These are phyloP conservation scores for Mylabris phalerata DNA, from an alignment of 1,140 invertebrate species.

Conservation along the genomic window DNA sequence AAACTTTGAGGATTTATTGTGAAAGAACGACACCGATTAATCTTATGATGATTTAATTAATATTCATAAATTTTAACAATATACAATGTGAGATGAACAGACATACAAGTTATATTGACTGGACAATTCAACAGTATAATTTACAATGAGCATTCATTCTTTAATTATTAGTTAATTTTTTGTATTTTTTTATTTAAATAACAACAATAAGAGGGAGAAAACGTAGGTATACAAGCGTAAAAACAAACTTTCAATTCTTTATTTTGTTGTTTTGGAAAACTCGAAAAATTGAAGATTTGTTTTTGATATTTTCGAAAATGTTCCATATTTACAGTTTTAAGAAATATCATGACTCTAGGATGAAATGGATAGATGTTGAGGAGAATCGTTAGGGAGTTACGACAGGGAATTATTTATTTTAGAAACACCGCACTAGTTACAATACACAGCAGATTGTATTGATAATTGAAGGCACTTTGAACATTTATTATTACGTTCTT, in stretches of 20 bases:
- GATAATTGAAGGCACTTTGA: constrained; percentile 41
- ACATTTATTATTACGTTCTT: constrained; percentile 30
- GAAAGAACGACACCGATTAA: too few species aligned
- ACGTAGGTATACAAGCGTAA: constrained; percentile 7
- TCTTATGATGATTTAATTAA: constrained; percentile 12
- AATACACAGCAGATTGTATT: constrained; percentile 36
- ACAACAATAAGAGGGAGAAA: constrained; percentile 13
- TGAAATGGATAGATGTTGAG: too few species aligned
- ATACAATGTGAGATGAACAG: constrained; percentile 40
- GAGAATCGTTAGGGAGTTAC: too few species aligned
- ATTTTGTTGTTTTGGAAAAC: too few species aligned
- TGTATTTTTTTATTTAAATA: not conserved
- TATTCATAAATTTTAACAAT: constrained; percentile 41
- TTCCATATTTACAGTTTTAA: too few species aligned
- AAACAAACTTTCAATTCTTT: constrained; percentile 1
- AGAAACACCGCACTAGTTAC: constrained; percentile 18
- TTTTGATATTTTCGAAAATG: too few species aligned
- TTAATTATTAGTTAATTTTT: constrained; percentile 6
- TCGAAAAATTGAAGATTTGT: too few species aligned
- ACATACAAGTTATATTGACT: constrained; percentile 42
- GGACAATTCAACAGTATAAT: constrained; percentile 41
- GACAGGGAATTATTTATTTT: too few species aligned
- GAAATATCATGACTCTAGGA: too few species aligned
- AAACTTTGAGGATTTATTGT: too few species aligned
- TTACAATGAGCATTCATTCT: constrained; percentile 40